Evolutionary conservation across 2,113 vertebrate genomes (phyloP).

Genomic region (Macheiramphus alcinus): DNA sequence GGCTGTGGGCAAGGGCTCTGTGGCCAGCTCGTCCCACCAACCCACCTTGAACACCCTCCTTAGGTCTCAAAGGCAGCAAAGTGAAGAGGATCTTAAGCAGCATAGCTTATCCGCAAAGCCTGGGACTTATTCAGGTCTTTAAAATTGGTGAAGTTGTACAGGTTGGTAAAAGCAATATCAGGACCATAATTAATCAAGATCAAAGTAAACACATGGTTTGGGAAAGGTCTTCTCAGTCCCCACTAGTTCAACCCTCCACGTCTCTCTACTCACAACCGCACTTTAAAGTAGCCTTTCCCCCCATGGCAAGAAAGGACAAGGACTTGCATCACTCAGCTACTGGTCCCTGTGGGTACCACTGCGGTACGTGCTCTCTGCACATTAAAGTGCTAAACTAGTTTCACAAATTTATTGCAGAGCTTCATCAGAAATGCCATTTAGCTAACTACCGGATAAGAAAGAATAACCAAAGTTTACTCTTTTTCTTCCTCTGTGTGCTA

Average conservation of each 20-base stretch:
- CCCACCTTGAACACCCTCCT: neutral
- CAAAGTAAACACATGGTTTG: rapidly evolving
- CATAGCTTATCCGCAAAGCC: neutral
- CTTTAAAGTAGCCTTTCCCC: neutral
- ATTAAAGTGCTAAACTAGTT: neutral
- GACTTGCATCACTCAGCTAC: neutral
- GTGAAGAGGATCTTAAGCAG: neutral
- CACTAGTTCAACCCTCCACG: neutral
- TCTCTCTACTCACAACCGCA: neutral
- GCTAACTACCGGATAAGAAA: neutral
- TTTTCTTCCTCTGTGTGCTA: neutral
- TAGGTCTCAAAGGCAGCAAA: neutral
- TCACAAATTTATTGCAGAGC: neutral
- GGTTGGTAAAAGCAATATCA: neutral
- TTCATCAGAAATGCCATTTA: conserved; percentile 32
- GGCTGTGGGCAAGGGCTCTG: too few species aligned
- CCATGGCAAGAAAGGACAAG: neutral
- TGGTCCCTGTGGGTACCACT: neutral
- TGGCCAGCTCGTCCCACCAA: neutral
- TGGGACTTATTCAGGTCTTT: neutral
- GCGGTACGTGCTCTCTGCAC: neutral
- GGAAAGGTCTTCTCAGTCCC: neutral
- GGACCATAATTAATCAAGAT: neutral
- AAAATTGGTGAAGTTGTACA: neutral
- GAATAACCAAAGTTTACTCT: neutral